Base-by-base conservation (phyloP, 2,888 invertebrate species). In the Melinaea menophilus region DNA sequence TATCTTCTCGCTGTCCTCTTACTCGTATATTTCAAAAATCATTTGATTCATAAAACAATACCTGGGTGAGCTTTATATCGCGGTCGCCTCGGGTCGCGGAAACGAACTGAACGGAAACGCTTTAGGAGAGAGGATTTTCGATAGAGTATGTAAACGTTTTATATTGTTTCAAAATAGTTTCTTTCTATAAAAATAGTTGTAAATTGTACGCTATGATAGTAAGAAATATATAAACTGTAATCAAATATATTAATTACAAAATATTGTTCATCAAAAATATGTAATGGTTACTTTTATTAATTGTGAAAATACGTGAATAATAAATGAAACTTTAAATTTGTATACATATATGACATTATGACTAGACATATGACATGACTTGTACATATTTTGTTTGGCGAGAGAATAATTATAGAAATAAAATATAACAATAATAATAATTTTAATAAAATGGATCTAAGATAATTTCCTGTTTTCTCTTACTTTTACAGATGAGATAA, bases 41-140 rank as follows among this genome's bases (percentile, higher is more conserved):
- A 51, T 51, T 51, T 51, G 5, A 51, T 51, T 51, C 7, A 51
- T 51, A 51, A 51, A 51, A 51, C 51, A 51, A 51, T 51, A 51
- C 51, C 51, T 51, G 51, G 51, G 51, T 51, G 31, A 22, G 22
- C 51, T 51, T 51, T 31, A 51, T 51, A 31, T 51, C 5, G 51
- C 31, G 51, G 56, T 45, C 48, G 54, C 65, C 59, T 61, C 65
- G 55, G 63, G 65, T 61, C 57, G 45, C 65, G 67, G 70, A 70
- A 70, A 70, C 65, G 70, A 70, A 67, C 63, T 61, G 62, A 70
- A 65, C 70, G 70, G 70, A 70, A 70, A 68, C 70, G 67, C 69
- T 67, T 67, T 70, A 67, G 64, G 65, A 51, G 31, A 63, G 66
- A 66, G 65, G 56, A 68, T 68, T 70, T 69, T 66, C 61, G 65